Evolutionary conservation across 23 tunicate species (phyloP), one percentile per base, ranked within the genome.

Genomic region (Diplosoma virens): DNA sequence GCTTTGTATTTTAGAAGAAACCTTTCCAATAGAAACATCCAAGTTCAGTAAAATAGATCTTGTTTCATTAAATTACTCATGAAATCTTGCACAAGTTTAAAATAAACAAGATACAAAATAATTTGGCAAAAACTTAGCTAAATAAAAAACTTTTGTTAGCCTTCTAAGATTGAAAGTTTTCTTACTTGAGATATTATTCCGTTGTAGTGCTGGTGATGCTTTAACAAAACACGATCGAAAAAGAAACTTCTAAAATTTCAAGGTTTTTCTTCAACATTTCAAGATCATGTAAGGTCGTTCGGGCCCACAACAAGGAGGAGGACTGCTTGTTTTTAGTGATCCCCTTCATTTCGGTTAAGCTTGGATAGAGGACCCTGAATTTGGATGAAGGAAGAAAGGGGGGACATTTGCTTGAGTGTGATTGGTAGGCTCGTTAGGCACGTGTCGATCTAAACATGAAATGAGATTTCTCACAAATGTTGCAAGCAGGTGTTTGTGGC

Each of bases 151-250:
- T n/a, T n/a, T n/a, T n/a, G n/a, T n/a, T n/a, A n/a, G n/a, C n/a
- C n/a, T n/a, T n/a, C n/a, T n/a, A n/a, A n/a, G n/a, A n/a, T n/a
- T n/a, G n/a, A n/a, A n/a, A n/a, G n/a, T n/a, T n/a, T n/a, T 11
- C 64, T 32, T 47, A 90, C 97, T 86, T 90, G 83, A 47, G 84
- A 90, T 36, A 90, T 79, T n/a, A 90, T 50, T 5, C 90, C 97
- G 64, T 34, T 79, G 59, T 79, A 90, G 67, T 84, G 82, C 23
- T 74, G 73, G 53, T 90, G 97, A 30, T 69, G 47, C 23, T 90
- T 84, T 32, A 71, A 82, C 35, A 66, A 59, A 30, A 82, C 63
- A 66, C 54, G 30, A 84, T 73, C 5, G 97, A 86, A 47, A 90
- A 41, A 2, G 60, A 21, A 46, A 84, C 64, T 1, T 79, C 60